These are phyloP conservation scores for Sphaerophoria taeniata DNA, from an alignment of 2,888 invertebrate genomes.

Conservation along the genomic window DNA sequence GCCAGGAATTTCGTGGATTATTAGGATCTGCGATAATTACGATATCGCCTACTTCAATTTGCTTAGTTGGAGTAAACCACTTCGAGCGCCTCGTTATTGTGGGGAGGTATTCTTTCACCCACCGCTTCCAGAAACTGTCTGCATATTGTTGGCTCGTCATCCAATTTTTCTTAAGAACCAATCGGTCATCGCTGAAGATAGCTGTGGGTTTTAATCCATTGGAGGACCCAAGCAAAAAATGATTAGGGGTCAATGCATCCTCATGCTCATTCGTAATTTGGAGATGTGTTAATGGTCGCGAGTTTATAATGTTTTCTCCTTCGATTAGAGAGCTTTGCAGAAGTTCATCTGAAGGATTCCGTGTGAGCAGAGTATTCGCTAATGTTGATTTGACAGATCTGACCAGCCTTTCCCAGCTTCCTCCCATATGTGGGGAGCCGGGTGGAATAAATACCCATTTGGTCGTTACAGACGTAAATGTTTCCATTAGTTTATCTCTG, in stretches of 20 bases:
- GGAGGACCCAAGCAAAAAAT: too few relatives aligned
- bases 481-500: constrained; percentile 46
- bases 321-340: background rate
- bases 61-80: background rate
- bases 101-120: constrained; percentile 59
- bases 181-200: constrained; percentile 31
- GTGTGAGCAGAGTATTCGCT: background rate
- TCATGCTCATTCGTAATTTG: background rate
- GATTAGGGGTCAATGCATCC: too few relatives aligned
- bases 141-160: constrained; percentile 57
- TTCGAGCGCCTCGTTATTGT: constrained; percentile 17
- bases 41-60: constrained; percentile 26
- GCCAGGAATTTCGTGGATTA: constrained; percentile 29
- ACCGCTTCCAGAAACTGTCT: constrained; percentile 55
- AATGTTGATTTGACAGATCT: background rate
- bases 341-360: background rate
- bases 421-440: too few relatives aligned
- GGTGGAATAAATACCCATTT: constrained; percentile 51
- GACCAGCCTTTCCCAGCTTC: background rate
- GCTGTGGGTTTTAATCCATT: constrained; percentile 26
- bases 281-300: background rate
- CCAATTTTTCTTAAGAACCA: constrained; percentile 36
- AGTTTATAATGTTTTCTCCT: background rate
- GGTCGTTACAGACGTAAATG: constrained; percentile 49
- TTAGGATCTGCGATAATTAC: background rate